A percentile compares a stretch with the other conserved stretches of the same genome.
These are phyloP conservation scores for Gobius niger DNA, from an alignment of 2,113 vertebrate genomes.

Conservation along the genomic window DNA sequence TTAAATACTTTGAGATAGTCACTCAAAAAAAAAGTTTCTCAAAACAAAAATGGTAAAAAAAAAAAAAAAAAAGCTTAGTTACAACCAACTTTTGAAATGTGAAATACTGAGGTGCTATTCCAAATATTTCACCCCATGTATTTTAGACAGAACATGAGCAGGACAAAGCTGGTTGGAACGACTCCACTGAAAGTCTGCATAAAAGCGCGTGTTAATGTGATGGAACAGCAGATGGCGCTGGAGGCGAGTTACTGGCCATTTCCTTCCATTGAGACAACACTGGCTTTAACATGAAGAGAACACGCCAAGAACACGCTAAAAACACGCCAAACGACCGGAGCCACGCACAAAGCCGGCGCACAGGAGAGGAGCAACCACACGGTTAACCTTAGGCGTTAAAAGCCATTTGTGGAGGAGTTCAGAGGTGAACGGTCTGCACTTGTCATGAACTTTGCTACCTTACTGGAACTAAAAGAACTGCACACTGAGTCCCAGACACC, in stretches of 20 bases:
- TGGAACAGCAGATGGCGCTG: conserved; percentile 6
- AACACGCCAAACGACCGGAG: conserved; percentile 19
- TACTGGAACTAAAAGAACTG: not conserved
- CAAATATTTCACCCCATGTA: not conserved
- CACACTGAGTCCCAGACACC: not conserved
- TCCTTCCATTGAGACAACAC: conserved; percentile 28
- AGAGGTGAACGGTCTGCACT: not conserved
- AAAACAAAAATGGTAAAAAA: not conserved
- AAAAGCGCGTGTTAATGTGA: not conserved
- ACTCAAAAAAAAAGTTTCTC: too few species aligned
- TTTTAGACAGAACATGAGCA: not conserved
- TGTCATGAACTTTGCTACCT: not conserved
- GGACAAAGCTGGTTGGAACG: not conserved
- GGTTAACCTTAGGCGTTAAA: too few species aligned
- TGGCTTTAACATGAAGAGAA: conserved; percentile 30
- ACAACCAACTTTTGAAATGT: not conserved
- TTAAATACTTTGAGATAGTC: too few species aligned
- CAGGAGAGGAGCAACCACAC: not conserved
- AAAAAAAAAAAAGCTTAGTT: not conserved
- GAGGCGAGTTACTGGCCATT: conserved; percentile 42
- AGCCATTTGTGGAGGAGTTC: too few species aligned
- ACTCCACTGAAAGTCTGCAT: not conserved
- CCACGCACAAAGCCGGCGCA: conserved; percentile 21
- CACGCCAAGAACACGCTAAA: conserved; percentile 25
- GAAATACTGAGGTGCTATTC: not conserved